A percentile compares a stretch with the other conserved stretches of the same genome.
These are phyloP conservation scores for Stichopus chloronotus DNA, from an alignment of 35 echinoderm and acorn worm species.

Conservation along the genomic window DNA sequence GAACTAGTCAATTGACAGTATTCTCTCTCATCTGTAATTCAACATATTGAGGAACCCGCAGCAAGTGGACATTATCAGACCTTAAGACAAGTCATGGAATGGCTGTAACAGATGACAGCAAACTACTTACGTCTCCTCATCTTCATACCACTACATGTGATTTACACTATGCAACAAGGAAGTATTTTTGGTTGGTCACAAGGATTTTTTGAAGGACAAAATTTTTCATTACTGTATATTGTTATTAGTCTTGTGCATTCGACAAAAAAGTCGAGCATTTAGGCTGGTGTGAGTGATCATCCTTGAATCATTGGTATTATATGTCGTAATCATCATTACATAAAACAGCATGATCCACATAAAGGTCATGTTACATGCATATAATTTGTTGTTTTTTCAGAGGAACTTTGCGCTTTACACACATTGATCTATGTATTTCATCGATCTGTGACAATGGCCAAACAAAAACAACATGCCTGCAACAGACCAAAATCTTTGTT, in stretches of 20 bases:
- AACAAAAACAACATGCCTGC: constrained; percentile 24
- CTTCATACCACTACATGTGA: not conserved
- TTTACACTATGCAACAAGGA: not conserved
- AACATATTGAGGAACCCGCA: not conserved
- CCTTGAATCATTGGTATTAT: not conserved
- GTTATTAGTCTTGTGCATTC: not conserved
- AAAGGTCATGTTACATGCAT: not conserved
- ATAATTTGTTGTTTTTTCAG: constrained; percentile 21
- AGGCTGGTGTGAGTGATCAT: not conserved
- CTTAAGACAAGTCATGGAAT: no score
- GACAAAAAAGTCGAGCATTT: not conserved
- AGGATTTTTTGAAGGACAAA: not conserved
- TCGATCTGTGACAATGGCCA: constrained; percentile 12
- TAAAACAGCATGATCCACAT: constrained; percentile 12
- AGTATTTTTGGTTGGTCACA: not conserved
- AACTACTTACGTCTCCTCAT: no score
- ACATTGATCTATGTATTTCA: constrained; percentile 34
- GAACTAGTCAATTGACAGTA: not conserved
- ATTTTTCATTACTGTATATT: not conserved
- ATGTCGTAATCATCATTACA: not conserved
- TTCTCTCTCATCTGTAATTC: not conserved
- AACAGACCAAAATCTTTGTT: not conserved
- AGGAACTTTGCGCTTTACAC: constrained; percentile 31
- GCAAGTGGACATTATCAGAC: no score
- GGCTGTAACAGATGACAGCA: no score